A percentile compares a stretch with the other conserved stretches of the same genome.
Conservation (phyloP, 1,140 invertebrate species). For the Halesus radiatus region DNA sequence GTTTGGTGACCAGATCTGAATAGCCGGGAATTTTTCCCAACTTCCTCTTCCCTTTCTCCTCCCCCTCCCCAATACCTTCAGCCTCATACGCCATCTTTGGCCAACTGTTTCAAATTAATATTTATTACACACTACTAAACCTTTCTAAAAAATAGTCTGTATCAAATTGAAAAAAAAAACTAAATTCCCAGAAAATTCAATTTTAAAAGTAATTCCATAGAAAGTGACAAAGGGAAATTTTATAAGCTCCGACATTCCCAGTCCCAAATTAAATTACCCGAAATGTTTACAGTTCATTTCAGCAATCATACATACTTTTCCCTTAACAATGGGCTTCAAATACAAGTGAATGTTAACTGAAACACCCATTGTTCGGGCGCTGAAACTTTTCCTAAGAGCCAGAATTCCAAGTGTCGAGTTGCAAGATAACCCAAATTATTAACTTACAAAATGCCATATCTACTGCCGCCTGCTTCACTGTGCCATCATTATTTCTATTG, state of each 20-base stretch:
- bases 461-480: background rate
- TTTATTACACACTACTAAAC: too few species aligned
- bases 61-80: too few species aligned
- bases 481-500: conserved; percentile 20
- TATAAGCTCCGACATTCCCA: background rate
- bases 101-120: too few species aligned
- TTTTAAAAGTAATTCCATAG: too few species aligned
- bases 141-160: too few species aligned
- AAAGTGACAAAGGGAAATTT: background rate
- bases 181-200: too few species aligned
- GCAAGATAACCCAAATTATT: conserved; percentile 25
- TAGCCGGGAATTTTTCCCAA: too few species aligned
- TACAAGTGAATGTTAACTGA: conserved; percentile 31
- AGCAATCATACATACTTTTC: conserved; percentile 30
- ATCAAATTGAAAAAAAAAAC: too few species aligned
- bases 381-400: conserved; percentile 23
- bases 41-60: too few species aligned
- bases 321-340: conserved; percentile 33
- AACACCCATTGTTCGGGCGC: conserved; percentile 17
- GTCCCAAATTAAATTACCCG: conserved; percentile 22
- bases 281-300: conserved; percentile 42
- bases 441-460: conserved; percentile 19
- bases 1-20: too few species aligned
- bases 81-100: too few species aligned
- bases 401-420: conserved; percentile 26